Percentiles rank a stretch among this genome's conserved stretches.
These are phyloP conservation scores for Lepidothrix coronata DNA, from an alignment of 2,113 vertebrate species.

Conservation along the genomic window DNA sequence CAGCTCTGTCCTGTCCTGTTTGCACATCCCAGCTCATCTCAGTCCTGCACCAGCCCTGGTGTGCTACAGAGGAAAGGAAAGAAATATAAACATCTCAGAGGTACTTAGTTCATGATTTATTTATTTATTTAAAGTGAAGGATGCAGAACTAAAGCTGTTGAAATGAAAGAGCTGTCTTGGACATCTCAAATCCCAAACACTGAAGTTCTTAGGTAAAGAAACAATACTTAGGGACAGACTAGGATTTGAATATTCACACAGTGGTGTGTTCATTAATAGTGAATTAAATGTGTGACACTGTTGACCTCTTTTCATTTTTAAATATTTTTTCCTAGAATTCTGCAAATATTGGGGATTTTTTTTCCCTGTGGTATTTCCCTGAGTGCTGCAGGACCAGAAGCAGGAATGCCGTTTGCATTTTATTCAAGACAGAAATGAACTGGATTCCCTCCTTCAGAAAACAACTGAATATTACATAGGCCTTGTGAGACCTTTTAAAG, in stretches of 20 bases:
- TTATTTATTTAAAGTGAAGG: not conserved
- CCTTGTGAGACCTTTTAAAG: not conserved
- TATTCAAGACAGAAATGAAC: not conserved
- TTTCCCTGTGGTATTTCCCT: not conserved
- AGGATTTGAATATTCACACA: not conserved
- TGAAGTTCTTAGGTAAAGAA: not conserved
- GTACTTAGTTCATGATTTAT: not conserved
- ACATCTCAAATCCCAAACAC: not conserved
- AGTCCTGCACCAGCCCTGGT: not conserved
- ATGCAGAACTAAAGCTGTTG: not conserved
- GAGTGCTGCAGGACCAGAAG: not conserved
- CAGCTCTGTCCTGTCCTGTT: not conserved
- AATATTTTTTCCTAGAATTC: not conserved
- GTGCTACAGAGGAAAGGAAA: not conserved
- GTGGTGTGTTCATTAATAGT: not conserved
- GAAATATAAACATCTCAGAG: not conserved
- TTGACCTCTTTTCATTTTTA: not conserved
- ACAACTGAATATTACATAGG: not conserved
- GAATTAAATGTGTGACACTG: not conserved
- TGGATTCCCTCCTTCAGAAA: not conserved
- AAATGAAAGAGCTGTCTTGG: not conserved
- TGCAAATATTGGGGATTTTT: not conserved
- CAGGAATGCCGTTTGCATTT: not conserved
- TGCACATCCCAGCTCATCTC: accelerated
- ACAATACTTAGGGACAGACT: not conserved